Base-by-base conservation (phyloP, 1,140 invertebrate species). In the Carposina sasakii region DNA sequence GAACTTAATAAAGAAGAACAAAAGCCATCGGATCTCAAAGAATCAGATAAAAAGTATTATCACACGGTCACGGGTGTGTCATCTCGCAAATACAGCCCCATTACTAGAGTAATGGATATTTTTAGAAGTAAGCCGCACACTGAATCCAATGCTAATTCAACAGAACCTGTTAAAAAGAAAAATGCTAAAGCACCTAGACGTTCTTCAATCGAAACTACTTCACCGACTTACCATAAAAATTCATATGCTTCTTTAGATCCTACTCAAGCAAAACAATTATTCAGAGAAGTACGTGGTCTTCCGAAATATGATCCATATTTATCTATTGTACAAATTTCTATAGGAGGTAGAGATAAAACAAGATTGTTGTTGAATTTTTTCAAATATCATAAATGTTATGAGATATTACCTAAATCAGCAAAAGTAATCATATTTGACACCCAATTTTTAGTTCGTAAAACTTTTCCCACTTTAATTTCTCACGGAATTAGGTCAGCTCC, bases 371-470 rank as follows among this genome's bases (percentile, higher is more conserved):
- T 84, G 53, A 84, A 84, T 60, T 84, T 84, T 57, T 84, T 84
- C 54, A 84, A 81, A 53, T 84, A 82, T 54, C 81, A 84, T 52
- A 81, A 81, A 61, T 84, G 81, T 59, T 81, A 84, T 41, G 81
- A 84, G 66, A 81, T 84, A 23, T 63, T 84, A 49, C 81, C 81
- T 26, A 84, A 84, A 57, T 84, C 81, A 40, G 81, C 81, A 19
- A 84, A 84, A 77, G 77, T 84, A 19, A 84, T 84, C 45, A 81
- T 84, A 60, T 84, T 84, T 57, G 81, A 84, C 56, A 84, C 77
- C 15, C 76, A 81, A 56, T 84, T 84, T 66, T 67, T 71, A 44
- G 81, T 84, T n/a, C 71, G 67, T 55, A 84, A 84, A 68, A 81
- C 81, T 10, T 84, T 84, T 69, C 75, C 77, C 42, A 81, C 77